A percentile compares a stretch with the other conserved stretches of the same genome.
Conservation (phyloP, 2,888 invertebrate species). For the Xestia xanthographa region DNA sequence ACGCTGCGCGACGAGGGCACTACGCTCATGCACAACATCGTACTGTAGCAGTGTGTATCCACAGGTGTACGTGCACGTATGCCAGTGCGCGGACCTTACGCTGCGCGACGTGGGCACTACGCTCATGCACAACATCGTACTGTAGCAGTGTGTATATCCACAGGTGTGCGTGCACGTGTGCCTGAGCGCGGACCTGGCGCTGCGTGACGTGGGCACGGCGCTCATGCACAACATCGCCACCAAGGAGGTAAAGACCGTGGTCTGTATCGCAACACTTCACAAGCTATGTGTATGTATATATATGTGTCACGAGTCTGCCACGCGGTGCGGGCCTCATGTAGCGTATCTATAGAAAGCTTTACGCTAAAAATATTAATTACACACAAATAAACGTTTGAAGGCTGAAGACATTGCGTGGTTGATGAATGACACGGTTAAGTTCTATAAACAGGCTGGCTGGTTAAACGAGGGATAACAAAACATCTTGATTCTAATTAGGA, state of each 20-base stretch:
- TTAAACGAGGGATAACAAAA: neutral
- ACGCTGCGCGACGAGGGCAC: no score
- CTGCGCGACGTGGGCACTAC: no score
- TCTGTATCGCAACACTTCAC: constrained; percentile 91
- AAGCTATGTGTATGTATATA: no score
- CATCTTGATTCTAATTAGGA: neutral
- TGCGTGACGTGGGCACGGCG: constrained; percentile 96
- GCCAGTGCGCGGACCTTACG: no score
- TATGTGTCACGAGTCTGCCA: neutral
- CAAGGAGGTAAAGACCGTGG: constrained; percentile 99
- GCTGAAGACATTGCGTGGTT: neutral
- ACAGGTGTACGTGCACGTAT: no score
- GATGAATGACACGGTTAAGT: neutral
- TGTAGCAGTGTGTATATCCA: neutral
- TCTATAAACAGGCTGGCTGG: neutral
- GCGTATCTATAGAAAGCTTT: neutral
- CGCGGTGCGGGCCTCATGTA: neutral
- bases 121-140: no score
- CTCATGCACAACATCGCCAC: constrained; percentile 97
- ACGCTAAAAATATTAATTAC: neutral
- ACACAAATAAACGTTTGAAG: neutral
- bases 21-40: no score
- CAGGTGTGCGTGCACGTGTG: constrained; percentile 96
- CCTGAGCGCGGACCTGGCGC: constrained; percentile 92
- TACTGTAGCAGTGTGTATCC: no score